Percentiles rank a stretch among this genome's conserved stretches.
Evolutionary conservation across 64 coral and sea anemone genomes (phyloP).

Genomic region (Anthopleura sola): DNA sequence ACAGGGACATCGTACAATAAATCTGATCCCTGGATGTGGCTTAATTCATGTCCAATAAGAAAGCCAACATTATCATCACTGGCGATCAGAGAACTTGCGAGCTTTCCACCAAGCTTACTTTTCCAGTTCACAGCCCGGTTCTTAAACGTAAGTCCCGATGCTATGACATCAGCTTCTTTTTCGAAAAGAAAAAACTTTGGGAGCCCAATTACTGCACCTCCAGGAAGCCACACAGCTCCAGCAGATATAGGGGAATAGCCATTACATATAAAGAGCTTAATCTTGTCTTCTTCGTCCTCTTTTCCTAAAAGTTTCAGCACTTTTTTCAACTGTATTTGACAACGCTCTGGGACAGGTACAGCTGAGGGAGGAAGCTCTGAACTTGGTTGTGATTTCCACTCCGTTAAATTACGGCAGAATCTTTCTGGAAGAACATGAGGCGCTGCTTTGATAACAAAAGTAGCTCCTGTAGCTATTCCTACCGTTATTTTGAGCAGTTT

Average conservation of each 20-base stretch:
- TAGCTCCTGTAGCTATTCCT: constrained; percentile 26
- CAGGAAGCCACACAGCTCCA: constrained; percentile 73
- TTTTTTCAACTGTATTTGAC: constrained; percentile 46
- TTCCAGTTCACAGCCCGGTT: constrained; percentile 67
- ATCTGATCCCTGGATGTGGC: constrained; percentile 60
- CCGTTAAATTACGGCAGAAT: constrained; percentile 23
- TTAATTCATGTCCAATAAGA: constrained; percentile 81
- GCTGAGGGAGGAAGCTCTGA: neutral
- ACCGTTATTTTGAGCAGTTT: constrained; percentile 10
- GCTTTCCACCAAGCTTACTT: constrained; percentile 49
- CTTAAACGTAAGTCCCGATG: constrained; percentile 70
- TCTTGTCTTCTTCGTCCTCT: constrained; percentile 43
- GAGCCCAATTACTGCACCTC: constrained; percentile 80
- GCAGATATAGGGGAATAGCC: constrained; percentile 66
- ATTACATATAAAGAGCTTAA: constrained; percentile 76
- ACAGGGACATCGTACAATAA: constrained; percentile 39
- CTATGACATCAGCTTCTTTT: constrained; percentile 54
- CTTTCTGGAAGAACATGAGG: constrained; percentile 46
- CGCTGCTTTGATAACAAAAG: constrained; percentile 28
- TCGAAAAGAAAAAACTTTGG: constrained; percentile 76
- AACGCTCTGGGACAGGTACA: constrained; percentile 21
- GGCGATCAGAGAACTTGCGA: constrained; percentile 57
- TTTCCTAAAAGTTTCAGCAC: constrained; percentile 45
- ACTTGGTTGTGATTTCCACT: constrained; percentile 21
- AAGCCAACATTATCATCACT: constrained; percentile 78